A percentile compares a stretch with the other conserved stretches of the same genome.
phyloP scores from a whole-genome alignment of 2,888 invertebrate genomes.

The Helleia helle region DNA sequence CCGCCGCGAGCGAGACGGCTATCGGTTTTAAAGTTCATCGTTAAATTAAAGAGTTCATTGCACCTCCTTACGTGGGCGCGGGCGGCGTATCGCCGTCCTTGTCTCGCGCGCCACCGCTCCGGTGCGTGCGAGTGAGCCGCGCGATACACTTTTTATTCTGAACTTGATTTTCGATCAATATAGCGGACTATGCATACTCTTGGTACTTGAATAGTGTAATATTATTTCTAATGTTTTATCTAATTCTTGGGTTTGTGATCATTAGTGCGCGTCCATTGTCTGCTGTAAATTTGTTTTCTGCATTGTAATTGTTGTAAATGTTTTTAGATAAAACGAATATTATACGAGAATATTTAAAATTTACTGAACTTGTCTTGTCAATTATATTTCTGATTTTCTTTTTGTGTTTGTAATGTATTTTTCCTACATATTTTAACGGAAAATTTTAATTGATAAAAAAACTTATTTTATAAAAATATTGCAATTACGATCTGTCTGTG shows the following conservation, averaged over 20 bases:
- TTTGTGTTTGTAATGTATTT: no score
- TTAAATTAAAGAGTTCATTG: slow-evolving; percentile 52
- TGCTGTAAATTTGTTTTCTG: no score
- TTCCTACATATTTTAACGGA: no score
- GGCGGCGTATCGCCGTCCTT: slow-evolving; percentile 39
- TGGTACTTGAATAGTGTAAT: slow-evolving; percentile 46
- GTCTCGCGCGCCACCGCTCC: slow-evolving; percentile 25
- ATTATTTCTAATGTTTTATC: slow-evolving; percentile 15
- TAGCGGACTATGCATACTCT: slow-evolving; percentile 38
- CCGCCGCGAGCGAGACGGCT: slow-evolving; percentile 39
- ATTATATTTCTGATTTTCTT: no score
- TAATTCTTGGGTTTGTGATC: slow-evolving; percentile 18
- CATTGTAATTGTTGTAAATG: no score
- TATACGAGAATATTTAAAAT: no score
- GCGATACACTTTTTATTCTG: slow-evolving; percentile 61
- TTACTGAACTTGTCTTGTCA: no score
- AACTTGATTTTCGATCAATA: slow-evolving; percentile 66
- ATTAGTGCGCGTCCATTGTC: neutral
- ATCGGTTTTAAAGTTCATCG: slow-evolving; percentile 33
- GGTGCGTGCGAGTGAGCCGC: slow-evolving; percentile 32
- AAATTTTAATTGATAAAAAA: no score
- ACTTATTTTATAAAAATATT: no score
- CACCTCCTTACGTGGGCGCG: slow-evolving; percentile 64
- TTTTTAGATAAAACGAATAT: no score
- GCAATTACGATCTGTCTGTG: no score